Evolutionary conservation across 2,113 vertebrate genomes (phyloP).

Genomic region (Amia ocellicauda): DNA sequence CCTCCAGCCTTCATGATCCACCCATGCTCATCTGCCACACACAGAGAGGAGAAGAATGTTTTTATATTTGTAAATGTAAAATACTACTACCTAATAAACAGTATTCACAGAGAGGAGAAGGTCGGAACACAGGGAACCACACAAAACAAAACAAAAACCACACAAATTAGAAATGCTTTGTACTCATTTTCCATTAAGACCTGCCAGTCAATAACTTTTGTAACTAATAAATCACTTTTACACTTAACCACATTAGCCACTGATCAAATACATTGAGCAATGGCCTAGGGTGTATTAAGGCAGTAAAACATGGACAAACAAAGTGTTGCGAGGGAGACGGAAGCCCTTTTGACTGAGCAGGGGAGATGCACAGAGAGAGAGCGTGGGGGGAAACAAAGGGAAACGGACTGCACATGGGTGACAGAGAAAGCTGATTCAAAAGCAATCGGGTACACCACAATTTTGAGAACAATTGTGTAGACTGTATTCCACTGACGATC

Average conservation of each 20-base stretch:
- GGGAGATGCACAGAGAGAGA: background rate
- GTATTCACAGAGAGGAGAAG: too few relatives aligned
- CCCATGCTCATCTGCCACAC: background rate
- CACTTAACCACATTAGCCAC: too few relatives aligned
- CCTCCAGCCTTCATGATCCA: conserved; percentile 5
- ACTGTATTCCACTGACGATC: background rate
- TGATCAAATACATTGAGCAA: too few relatives aligned
- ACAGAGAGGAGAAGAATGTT: background rate
- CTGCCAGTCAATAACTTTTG: background rate
- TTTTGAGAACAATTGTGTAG: background rate
- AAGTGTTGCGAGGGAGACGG: too few relatives aligned
- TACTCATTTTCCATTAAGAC: background rate
- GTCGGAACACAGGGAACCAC: background rate
- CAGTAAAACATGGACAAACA: too few relatives aligned
- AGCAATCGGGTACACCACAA: background rate
- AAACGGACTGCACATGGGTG: too few relatives aligned
- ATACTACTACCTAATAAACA: too few relatives aligned
- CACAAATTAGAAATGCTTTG: background rate
- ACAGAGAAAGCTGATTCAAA: background rate
- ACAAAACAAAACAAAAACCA: background rate
- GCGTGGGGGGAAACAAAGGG: background rate
- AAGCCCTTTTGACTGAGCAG: too few relatives aligned
- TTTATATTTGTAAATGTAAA: too few relatives aligned
- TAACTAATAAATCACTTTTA: too few relatives aligned
- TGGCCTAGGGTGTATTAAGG: too few relatives aligned